phyloP scores from a whole-genome alignment of 2,888 invertebrate species.

The Aphidius colemani region DNA sequence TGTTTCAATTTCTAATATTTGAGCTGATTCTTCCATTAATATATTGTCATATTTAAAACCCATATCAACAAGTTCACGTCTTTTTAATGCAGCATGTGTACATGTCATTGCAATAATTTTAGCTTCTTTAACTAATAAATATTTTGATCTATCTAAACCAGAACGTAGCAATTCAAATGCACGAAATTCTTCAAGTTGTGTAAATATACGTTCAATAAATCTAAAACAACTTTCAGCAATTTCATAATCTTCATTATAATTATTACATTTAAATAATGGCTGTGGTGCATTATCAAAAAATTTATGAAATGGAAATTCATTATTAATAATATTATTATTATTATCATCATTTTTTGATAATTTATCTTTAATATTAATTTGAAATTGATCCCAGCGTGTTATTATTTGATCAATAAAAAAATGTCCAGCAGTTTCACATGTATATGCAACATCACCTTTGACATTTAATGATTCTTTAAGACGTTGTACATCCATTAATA shows the following conservation, averaged over 20 bases:
- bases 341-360: constrained; percentile 51
- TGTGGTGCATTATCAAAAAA: constrained; percentile 94
- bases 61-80: constrained; percentile 93
- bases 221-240: constrained; percentile 92
- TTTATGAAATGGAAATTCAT: constrained; percentile 90
- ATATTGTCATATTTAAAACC: constrained; percentile 99
- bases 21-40: constrained; percentile 98
- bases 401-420: constrained; percentile 94
- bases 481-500: constrained; percentile 84
- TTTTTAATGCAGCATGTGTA: constrained; percentile 96
- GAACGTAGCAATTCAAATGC: constrained; percentile 96
- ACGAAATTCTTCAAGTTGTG: constrained; percentile 95
- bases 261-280: constrained; percentile 82
- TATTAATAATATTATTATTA: constrained; percentile 66
- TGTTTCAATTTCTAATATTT: constrained; percentile 98
- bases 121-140: constrained; percentile 95
- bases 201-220: constrained; percentile 94
- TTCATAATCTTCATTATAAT: constrained; percentile 81
- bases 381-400: constrained; percentile 91
- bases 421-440: constrained; percentile 98
- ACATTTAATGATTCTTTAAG: constrained; percentile 86
- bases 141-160: constrained; percentile 94
- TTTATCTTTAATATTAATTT: constrained; percentile 66
- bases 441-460: constrained; percentile 89
- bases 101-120: constrained; percentile 99